These are phyloP conservation scores for Pipistrellus pygmaeus DNA, from an alignment of 2,797 vertebrate species.

Conservation along the genomic window DNA sequence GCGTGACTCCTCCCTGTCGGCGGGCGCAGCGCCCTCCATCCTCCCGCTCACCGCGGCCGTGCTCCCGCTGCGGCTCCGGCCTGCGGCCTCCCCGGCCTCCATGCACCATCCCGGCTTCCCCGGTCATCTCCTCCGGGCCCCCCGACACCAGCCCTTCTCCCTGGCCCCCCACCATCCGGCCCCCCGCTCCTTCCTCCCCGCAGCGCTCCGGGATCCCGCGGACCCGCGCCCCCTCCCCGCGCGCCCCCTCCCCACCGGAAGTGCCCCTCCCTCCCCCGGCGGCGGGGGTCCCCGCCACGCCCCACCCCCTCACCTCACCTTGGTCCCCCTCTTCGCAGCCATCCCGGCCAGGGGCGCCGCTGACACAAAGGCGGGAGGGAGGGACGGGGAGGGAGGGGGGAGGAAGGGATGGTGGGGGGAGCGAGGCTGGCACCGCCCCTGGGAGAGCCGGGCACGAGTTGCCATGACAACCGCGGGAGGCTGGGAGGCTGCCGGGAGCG, in stretches of 20 bases:
- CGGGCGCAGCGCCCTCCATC: neutral
- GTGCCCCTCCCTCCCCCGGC: conserved; percentile 67
- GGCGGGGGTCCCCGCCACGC: conserved; percentile 71
- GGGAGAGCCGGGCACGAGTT: conserved; percentile 82
- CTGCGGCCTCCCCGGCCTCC: conserved; percentile 30
- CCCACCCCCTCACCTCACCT: conserved; percentile 82
- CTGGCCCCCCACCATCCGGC: neutral
- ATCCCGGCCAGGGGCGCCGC: conserved; percentile 82
- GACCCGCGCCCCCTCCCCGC: conserved; percentile 51
- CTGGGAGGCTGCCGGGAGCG: conserved; percentile 62
- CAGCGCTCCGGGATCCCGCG: neutral
- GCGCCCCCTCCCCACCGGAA: conserved; percentile 79
- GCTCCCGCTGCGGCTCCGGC: neutral
- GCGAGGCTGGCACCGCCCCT: conserved; percentile 82
- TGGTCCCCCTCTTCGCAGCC: conserved; percentile 83
- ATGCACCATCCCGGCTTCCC: neutral
- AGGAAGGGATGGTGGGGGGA: conserved; percentile 76
- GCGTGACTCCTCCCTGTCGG: conserved; percentile 13
- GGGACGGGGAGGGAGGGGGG: conserved; percentile 73
- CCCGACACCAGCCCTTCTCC: neutral
- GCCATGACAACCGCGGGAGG: conserved; percentile 81
- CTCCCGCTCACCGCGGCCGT: neutral
- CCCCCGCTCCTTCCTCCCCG: neutral
- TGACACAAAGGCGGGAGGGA: conserved; percentile 85
- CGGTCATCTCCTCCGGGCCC: neutral